These are phyloP conservation scores for Odocoileus hemionus DNA, from an alignment of 2,113 vertebrate species.

Conservation along the genomic window DNA sequence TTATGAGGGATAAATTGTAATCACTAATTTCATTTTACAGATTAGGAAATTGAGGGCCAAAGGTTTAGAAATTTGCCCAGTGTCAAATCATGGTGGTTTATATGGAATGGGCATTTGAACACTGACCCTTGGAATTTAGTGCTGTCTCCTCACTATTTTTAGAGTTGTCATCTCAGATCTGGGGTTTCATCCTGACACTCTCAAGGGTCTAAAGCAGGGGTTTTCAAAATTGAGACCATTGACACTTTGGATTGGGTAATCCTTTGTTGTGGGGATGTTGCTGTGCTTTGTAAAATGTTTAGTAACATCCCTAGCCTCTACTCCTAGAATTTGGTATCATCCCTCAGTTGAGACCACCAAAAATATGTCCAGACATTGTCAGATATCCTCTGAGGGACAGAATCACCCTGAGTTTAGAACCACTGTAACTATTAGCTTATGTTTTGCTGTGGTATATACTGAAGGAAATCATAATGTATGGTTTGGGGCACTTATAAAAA, in stretches of 20 bases:
- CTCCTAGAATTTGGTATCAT: background rate
- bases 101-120: background rate
- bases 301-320: background rate
- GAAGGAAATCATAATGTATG: background rate
- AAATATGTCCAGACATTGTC: background rate
- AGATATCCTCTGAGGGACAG: background rate
- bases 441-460: background rate
- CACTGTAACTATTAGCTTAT: background rate
- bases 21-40: background rate
- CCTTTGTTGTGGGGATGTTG: background rate
- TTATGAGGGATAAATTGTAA: background rate
- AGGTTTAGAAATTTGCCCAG: background rate
- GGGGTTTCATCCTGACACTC: background rate
- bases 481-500: background rate
- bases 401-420: background rate
- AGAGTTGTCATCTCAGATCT: background rate
- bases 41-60: background rate
- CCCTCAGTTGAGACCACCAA: background rate
- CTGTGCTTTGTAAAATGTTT: background rate
- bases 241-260: background rate
- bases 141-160: background rate
- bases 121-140: background rate
- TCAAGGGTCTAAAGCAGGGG: background rate
- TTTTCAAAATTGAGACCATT: background rate
- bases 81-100: background rate